phyloP scores from a whole-genome alignment of 2,797 vertebrate genomes.

The Sebastiscus albofasciatus region DNA sequence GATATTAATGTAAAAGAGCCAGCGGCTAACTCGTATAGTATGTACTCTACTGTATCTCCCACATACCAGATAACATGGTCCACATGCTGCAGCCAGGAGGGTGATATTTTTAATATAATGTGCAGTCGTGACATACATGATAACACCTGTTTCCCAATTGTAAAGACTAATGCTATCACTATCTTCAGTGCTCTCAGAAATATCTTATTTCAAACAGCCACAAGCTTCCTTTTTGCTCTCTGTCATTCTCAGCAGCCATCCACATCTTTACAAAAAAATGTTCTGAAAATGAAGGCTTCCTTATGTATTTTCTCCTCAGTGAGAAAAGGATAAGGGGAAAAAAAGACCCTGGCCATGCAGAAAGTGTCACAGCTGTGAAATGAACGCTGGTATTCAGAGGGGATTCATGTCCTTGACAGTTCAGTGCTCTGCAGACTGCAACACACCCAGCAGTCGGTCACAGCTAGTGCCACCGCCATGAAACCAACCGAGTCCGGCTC shows the following conservation, averaged over 20 bases:
- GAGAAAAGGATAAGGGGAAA: background rate
- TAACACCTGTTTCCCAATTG: constrained; percentile 19
- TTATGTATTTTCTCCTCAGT: constrained; percentile 15
- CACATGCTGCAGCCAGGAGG: background rate
- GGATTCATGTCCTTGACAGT: constrained; percentile 61
- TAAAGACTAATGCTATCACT: constrained; percentile 19
- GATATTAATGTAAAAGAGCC: background rate
- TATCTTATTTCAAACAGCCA: constrained; percentile 33
- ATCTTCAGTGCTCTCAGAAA: constrained; percentile 29
- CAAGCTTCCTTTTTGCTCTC: constrained; percentile 23
- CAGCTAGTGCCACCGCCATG: constrained; percentile 28
- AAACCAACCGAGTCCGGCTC: constrained; percentile 27
- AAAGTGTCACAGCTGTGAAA: constrained; percentile 52
- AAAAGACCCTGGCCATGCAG: background rate
- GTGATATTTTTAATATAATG: background rate
- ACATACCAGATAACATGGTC: background rate
- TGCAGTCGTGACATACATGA: constrained; percentile 4
- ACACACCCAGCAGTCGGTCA: constrained; percentile 53
- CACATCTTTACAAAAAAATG: constrained; percentile 13
- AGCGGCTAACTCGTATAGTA: background rate
- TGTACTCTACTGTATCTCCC: background rate
- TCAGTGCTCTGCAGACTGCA: constrained; percentile 51
- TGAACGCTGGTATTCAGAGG: constrained; percentile 44
- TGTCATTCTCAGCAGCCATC: constrained; percentile 43
- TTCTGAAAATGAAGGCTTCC: constrained; percentile 22